Base-by-base conservation (phyloP, 2,113 vertebrate genomes). In the Ochotona princeps region DNA sequence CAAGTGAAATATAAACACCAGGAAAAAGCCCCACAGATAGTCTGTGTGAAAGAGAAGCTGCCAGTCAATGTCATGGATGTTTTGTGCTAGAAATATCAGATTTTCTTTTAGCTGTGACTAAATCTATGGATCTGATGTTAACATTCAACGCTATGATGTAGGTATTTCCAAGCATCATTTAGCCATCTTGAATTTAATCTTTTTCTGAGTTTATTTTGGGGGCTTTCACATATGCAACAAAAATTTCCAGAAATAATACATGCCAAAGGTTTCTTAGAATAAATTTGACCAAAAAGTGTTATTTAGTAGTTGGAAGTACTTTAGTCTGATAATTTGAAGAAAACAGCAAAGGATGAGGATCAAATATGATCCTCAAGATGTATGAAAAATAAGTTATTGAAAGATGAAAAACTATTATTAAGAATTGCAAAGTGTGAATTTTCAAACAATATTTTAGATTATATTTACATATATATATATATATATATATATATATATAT, bases 1-100 rank as follows among this genome's bases (percentile, higher is more conserved):
- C 94, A 93, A 78, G 30, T 95, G 94, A 97, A 96, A 95, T 92
- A 93, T n/a, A 96, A 90, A 75, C 44, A 93, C 65, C 30, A 35
- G 15, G 93, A 95, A 78, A 44, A 44, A 44, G 38, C 38, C 38
- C 9, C 0, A 0, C 69, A 91, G 74, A 90, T 90, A 89, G 82
- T 13, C 73, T 73, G 85, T 60, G 63, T 70, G 32, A 83, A 91
- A 91, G 60, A 11, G 63, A 73, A 6, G 74, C 32, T 35, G 51
- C 79, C 32, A 81, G 30, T 94, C 66, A 93, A 65, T 18, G 28
- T 94, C 26, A 20, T 82, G 12, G 28, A 87, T 1, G 2, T 51
- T 95, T 74, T 91, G 3, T 65, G 84, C 76, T 79, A 83, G 73
- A 93, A 94, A 83, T 63, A 74, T 8, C 44, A 69, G 10, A 65